Conservation (phyloP, 2,888 invertebrate species). For the Apodemia duryi region DNA sequence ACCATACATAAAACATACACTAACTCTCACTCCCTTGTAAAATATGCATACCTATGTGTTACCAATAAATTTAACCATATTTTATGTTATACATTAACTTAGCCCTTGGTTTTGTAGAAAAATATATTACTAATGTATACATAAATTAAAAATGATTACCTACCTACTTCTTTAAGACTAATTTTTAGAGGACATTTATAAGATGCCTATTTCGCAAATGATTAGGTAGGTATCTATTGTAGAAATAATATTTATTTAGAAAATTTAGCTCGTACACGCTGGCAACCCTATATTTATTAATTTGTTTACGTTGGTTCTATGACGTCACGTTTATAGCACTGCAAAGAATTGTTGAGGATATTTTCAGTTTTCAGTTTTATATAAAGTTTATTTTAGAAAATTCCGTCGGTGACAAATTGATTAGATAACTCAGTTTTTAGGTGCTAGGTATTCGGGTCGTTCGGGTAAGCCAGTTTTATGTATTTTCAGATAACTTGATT, state of each 20-base stretch:
- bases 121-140: too few relatives aligned
- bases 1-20: too few relatives aligned
- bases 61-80: too few relatives aligned
- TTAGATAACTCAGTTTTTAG: conserved; percentile 6
- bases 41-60: too few relatives aligned
- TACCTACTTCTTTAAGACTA: too few relatives aligned
- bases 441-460: background rate
- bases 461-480: background rate
- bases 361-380: conserved; percentile 6
- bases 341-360: background rate
- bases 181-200: too few relatives aligned
- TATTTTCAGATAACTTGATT: conserved; percentile 7
- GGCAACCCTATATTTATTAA: background rate
- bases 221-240: too few relatives aligned
- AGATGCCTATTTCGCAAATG: too few relatives aligned
- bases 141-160: too few relatives aligned
- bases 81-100: too few relatives aligned
- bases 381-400: background rate
- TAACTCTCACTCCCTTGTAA: too few relatives aligned
- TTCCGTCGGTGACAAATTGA: background rate
- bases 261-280: background rate
- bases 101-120: too few relatives aligned
- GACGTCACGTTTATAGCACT: conserved; percentile 4
- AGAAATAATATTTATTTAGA: background rate
- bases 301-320: background rate